Conservation (phyloP, 2,113 vertebrate genomes). For the Bos javanicus region DNA sequence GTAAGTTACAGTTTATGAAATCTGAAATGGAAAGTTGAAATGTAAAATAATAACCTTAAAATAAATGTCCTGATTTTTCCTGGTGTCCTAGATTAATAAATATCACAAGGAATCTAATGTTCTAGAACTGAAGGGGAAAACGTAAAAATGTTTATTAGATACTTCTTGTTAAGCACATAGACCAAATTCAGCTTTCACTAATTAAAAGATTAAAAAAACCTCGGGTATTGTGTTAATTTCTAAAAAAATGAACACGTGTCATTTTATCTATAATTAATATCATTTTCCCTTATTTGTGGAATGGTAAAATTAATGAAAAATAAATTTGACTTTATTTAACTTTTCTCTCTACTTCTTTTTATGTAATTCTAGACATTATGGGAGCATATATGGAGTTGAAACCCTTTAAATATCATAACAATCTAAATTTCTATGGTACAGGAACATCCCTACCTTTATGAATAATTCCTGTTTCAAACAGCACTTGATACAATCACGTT, state of each 20-base stretch:
- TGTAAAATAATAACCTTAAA: conserved; percentile 16
- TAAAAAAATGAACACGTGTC: background rate
- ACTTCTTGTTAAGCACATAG: conserved; percentile 9
- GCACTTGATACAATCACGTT: background rate
- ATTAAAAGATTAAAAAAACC: background rate
- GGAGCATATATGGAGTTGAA: background rate
- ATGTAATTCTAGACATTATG: background rate
- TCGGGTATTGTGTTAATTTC: background rate
- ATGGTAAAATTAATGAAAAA: conserved; percentile 35
- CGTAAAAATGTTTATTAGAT: background rate
- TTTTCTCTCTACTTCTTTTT: conserved; percentile 8
- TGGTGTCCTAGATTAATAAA: background rate
- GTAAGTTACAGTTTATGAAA: background rate
- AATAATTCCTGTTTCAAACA: background rate
- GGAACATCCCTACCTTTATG: background rate
- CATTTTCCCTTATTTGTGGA: background rate
- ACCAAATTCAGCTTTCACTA: conserved; percentile 8
- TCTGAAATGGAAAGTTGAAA: background rate
- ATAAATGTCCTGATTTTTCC: conserved; percentile 22
- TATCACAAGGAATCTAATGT: background rate
- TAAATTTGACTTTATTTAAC: conserved; percentile 29
- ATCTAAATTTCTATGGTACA: background rate
- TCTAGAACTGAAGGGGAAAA: conserved; percentile 24
- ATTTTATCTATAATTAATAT: conserved; percentile 16
- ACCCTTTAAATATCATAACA: background rate